These are phyloP conservation scores for Sparidentex hasta DNA, from an alignment of 2,797 vertebrate species.

Conservation along the genomic window DNA sequence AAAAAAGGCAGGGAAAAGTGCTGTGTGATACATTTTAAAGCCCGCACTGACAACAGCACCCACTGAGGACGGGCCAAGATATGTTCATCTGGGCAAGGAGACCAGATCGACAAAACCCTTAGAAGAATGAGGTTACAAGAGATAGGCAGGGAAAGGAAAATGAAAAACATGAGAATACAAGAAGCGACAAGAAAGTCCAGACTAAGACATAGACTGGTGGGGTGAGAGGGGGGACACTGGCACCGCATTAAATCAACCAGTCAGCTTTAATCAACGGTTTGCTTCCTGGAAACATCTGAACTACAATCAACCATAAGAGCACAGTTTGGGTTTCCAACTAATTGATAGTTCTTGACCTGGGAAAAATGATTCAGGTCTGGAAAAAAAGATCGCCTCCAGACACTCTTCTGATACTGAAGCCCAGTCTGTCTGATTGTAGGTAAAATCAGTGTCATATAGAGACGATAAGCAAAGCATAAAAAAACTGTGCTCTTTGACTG, in stretches of 20 bases:
- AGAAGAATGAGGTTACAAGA: not conserved
- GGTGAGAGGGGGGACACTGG: slow-evolving; percentile 53
- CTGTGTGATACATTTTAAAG: slow-evolving; percentile 82
- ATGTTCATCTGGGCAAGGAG: slow-evolving; percentile 5
- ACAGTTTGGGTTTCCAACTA: slow-evolving; percentile 21
- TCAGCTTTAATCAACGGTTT: slow-evolving; percentile 52
- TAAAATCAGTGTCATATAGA: slow-evolving; percentile 17
- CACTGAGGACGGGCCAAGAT: slow-evolving; percentile 37
- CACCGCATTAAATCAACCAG: slow-evolving; percentile 31
- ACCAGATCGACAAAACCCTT: not conserved
- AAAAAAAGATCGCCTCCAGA: slow-evolving; percentile 49
- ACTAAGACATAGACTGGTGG: slow-evolving; percentile 16
- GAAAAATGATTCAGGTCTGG: slow-evolving; percentile 46
- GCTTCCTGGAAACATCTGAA: slow-evolving; percentile 59
- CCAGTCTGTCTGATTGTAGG: not conserved
- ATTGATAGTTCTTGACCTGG: slow-evolving; percentile 38
- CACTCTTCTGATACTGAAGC: not conserved
- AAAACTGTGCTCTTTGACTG: not conserved
- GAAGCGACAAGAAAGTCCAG: not conserved
- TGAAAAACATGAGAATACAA: slow-evolving; percentile 1
- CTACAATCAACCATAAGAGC: slow-evolving; percentile 20
- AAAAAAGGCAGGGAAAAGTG: slow-evolving; percentile 71
- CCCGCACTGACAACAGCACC: slow-evolving; percentile 67
- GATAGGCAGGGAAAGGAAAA: slow-evolving; percentile 6
- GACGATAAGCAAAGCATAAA: slow-evolving; percentile 7